Conservation (phyloP, 2,888 invertebrate species). For the Tetropium fuscum region DNA sequence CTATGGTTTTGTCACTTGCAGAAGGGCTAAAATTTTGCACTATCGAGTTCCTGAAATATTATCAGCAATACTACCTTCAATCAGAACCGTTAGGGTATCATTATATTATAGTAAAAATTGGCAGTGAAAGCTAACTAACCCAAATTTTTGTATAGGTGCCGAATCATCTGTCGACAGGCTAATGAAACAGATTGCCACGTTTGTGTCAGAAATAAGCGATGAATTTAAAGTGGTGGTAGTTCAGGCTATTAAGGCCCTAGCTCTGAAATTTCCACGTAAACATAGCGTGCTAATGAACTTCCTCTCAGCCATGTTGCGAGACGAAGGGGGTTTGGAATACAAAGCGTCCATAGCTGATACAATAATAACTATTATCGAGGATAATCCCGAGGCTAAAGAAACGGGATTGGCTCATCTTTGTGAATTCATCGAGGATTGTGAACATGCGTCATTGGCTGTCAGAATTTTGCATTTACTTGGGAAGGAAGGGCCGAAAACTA, state of each 20-base stretch:
- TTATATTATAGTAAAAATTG: too few relatives aligned
- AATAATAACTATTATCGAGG: conserved; percentile 97
- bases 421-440: conserved; percentile 99
- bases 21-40: too few relatives aligned
- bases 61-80: too few relatives aligned
- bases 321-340: conserved; percentile 97
- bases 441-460: conserved; percentile 96
- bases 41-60: too few relatives aligned
- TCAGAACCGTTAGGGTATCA: too few relatives aligned
- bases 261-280: conserved; percentile 96
- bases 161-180: conserved; percentile 98
- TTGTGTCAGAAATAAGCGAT: conserved; percentile 98
- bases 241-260: conserved; percentile 88
- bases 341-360: conserved; percentile 97
- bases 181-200: conserved; percentile 99
- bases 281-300: conserved; percentile 97
- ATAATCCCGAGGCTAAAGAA: conserved; percentile 98
- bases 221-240: conserved; percentile 99
- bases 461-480: conserved; percentile 96
- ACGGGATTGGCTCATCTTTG: conserved; percentile 96
- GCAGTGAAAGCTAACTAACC: too few relatives aligned
- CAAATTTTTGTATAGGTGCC: conserved; percentile 73
- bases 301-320: conserved; percentile 95
- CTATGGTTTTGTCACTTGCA: too few relatives aligned
- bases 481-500: conserved; percentile 96